Percentiles rank a stretch among this genome's conserved stretches.
Evolutionary conservation across 2,797 vertebrate genomes (phyloP).

Genomic region (Spheniscus humboldti): DNA sequence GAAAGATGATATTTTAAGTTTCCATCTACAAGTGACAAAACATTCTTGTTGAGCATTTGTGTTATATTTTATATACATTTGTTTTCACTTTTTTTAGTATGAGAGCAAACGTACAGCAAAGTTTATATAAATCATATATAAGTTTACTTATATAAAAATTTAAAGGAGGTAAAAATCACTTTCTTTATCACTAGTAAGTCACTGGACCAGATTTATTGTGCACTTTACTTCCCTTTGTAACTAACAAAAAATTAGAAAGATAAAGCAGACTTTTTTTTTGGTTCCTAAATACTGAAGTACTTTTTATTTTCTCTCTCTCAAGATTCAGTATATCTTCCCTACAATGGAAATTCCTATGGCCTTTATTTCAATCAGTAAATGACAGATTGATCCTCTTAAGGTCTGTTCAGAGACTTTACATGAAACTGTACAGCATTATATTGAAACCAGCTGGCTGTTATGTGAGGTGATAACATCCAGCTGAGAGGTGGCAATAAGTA

Average conservation of each 20-base stretch:
- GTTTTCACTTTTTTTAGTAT: neutral
- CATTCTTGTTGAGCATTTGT: neutral
- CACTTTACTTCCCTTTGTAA: neutral
- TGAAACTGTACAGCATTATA: neutral
- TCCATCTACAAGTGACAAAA: neutral
- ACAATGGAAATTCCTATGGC: neutral
- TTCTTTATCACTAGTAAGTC: neutral
- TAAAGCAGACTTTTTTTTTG: neutral
- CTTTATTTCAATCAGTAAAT: neutral
- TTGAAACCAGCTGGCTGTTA: neutral
- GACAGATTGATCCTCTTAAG: neutral
- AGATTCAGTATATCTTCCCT: neutral
- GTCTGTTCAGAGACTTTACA: neutral
- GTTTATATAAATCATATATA: neutral
- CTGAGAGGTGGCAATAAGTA: neutral
- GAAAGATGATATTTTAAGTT: neutral
- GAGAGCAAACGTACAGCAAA: neutral
- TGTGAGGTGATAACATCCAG: neutral
- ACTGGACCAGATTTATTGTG: neutral
- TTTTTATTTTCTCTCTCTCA: neutral
- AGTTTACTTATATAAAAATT: neutral
- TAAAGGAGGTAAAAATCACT: neutral
- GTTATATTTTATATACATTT: neutral
- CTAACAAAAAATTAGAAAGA: neutral
- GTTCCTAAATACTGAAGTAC: neutral